Evolutionary conservation across 2,113 vertebrate genomes (phyloP), one percentile per base, ranked within the genome.

Genomic region (Nothoprocta pentlandii): DNA sequence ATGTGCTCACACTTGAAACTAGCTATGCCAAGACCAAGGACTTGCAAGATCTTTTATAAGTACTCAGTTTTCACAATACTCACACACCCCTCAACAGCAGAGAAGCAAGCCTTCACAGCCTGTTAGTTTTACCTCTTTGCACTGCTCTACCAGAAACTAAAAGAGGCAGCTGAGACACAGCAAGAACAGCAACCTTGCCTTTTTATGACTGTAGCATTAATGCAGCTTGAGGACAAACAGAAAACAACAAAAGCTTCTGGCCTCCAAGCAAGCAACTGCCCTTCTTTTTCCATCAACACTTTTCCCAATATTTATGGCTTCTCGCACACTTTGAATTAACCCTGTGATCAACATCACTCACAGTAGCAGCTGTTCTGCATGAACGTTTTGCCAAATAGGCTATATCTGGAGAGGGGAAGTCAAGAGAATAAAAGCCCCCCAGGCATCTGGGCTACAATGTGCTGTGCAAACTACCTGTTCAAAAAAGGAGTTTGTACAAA

Each of bases 331-430:
- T 78, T 25, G 20, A 89, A 82, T 66, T 74, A 30, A 32, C 16
- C 19, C 46, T 84, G 36, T n/a, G 41, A 70, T 46, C n/a, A n/a
- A 0, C 39, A 46, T 12, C 63, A 56, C 41, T 83, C 41, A 14
- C 16, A 1, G 1, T 6, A 42, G 12, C 12, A 39, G 32, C 16
- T 9, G 23, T 16, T 15, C 9, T 44, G 59, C 54, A 58, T 58
- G 54, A 69, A 19, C 12, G 11, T 2, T 2, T 1, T 75, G 62
- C 63, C 6, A 75, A 51, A 26, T n/a, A 21, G 3, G 2, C 9
- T 4, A 0, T 34, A 19, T 10, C 4, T 28, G n/a, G 26, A 26
- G 2, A 16, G 3, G 25, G 16, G 49, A 49, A 12, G 49, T 23
- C 49, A 73, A 25, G 9, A 17, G 22, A 58, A 63, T 5, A 16